Evolutionary conservation across 92 coral and sea anemone species (phyloP).

Genomic region (Chrysogorgia sp.): DNA sequence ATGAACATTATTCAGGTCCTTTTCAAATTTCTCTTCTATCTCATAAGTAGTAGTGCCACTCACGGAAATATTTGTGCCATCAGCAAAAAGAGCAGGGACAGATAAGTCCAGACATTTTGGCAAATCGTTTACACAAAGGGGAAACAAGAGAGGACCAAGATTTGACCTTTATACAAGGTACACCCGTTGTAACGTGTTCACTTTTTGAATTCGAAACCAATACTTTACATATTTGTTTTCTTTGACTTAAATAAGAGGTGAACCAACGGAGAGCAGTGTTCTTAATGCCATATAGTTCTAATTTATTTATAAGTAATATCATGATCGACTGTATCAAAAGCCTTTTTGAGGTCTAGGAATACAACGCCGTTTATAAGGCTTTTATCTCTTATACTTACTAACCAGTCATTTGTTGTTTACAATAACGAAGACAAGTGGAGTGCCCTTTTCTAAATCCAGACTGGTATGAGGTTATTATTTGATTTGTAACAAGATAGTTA

Average conservation of each 20-base stretch:
- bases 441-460: neutral
- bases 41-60: too few species aligned
- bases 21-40: too few species aligned
- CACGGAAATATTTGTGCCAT: too few species aligned
- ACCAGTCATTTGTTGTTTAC: neutral
- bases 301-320: neutral
- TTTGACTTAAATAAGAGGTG: conserved; percentile 7
- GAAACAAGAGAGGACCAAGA: too few species aligned
- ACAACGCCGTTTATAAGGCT: neutral
- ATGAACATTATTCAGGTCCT: too few species aligned
- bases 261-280: conserved; percentile 11
- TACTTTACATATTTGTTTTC: conserved; percentile 3
- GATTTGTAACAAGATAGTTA: too few species aligned
- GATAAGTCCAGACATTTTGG: too few species aligned
- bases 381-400: neutral
- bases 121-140: too few species aligned
- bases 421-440: neutral
- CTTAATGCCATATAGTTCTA: neutral
- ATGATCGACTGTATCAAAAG: neutral
- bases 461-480: neutral
- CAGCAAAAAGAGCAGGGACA: too few species aligned
- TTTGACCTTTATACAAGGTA: too few species aligned
- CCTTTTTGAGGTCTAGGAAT: neutral
- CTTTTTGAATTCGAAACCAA: too few species aligned
- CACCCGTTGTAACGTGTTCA: too few species aligned